A percentile compares a stretch with the other conserved stretches of the same genome.
phyloP scores from a whole-genome alignment of 2,888 invertebrate genomes.

The Drosophila neutralis region DNA sequence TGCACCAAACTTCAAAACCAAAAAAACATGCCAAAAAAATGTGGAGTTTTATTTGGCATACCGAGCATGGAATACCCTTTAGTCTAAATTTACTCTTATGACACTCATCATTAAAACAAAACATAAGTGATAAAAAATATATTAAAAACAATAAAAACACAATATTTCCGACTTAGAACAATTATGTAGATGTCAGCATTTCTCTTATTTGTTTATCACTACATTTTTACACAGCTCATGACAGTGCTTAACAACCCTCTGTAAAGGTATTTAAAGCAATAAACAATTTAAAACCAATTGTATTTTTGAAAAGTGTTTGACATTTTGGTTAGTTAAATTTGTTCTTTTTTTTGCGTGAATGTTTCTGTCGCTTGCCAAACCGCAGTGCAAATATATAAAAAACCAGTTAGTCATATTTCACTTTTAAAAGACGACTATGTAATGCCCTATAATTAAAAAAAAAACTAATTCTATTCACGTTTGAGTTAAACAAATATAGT shows the following conservation, averaged over 20 bases:
- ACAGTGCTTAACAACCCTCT: not conserved
- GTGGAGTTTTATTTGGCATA: not conserved
- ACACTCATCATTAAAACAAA: not conserved
- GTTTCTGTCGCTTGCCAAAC: slow-evolving; percentile 58
- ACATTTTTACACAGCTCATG: not conserved
- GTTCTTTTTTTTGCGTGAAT: slow-evolving; percentile 16
- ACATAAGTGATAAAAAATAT: too few species aligned
- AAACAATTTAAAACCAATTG: slow-evolving; percentile 41
- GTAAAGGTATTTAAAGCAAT: slow-evolving; percentile 5
- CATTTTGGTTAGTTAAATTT: slow-evolving; percentile 37
- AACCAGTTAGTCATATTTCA: not conserved
- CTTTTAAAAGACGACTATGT: not conserved
- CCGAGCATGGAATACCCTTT: slow-evolving; percentile 4
- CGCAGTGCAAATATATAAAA: slow-evolving; percentile 36
- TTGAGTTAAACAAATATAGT: not conserved
- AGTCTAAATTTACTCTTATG: not conserved
- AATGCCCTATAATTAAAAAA: not conserved
- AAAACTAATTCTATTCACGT: not conserved
- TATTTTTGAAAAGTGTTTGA: slow-evolving; percentile 32
- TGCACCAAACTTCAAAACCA: slow-evolving; percentile 38
- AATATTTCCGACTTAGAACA: not conserved
- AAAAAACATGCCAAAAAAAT: slow-evolving; percentile 9
- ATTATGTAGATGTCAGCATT: not conserved
- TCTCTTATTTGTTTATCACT: not conserved
- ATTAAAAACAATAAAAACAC: not conserved